Evolutionary conservation across 2,888 invertebrate species (phyloP).

Genomic region (Notodromas monacha): DNA sequence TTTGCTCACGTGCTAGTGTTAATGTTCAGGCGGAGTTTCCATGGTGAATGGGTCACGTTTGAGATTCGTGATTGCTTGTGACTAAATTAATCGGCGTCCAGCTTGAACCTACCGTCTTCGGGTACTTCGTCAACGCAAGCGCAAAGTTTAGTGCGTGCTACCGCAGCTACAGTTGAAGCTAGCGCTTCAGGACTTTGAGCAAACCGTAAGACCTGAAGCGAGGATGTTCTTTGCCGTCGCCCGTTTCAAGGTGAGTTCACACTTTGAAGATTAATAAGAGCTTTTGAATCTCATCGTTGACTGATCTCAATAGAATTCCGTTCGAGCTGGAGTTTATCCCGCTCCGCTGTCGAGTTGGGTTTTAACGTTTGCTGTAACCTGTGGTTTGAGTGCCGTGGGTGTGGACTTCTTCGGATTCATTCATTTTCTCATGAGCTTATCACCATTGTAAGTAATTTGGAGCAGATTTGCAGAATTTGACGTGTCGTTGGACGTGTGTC

Average conservation of each 20-base stretch:
- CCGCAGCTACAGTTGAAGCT: conserved; percentile 96
- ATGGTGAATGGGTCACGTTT: too few species aligned
- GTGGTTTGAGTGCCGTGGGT: conserved; percentile 19
- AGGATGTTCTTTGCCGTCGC: conserved; percentile 87
- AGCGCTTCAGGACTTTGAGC: conserved; percentile 90
- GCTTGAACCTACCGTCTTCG: too few species aligned
- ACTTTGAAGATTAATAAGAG: neutral
- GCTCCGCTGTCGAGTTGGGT: conserved; percentile 6
- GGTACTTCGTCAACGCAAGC: too few species aligned
- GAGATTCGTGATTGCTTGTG: too few species aligned
- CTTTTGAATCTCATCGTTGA: neutral
- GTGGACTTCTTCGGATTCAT: conserved; percentile 7
- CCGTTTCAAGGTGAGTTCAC: conserved; percentile 23
- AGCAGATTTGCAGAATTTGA: too few species aligned
- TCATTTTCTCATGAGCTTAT: conserved; percentile 9
- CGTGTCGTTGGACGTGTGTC: too few species aligned
- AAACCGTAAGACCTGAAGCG: conserved; percentile 90
- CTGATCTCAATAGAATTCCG: neutral
- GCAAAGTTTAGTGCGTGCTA: too few species aligned
- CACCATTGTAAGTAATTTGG: conserved; percentile 8
- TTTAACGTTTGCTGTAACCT: conserved; percentile 5
- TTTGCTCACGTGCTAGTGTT: too few species aligned
- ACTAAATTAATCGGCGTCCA: too few species aligned
- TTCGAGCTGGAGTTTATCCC: conserved; percentile 9
- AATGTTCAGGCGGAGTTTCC: too few species aligned